Percentiles rank a stretch among this genome's conserved stretches.
Conservation (phyloP, 2,113 vertebrate genomes). For the Tonatia bakeri region DNA sequence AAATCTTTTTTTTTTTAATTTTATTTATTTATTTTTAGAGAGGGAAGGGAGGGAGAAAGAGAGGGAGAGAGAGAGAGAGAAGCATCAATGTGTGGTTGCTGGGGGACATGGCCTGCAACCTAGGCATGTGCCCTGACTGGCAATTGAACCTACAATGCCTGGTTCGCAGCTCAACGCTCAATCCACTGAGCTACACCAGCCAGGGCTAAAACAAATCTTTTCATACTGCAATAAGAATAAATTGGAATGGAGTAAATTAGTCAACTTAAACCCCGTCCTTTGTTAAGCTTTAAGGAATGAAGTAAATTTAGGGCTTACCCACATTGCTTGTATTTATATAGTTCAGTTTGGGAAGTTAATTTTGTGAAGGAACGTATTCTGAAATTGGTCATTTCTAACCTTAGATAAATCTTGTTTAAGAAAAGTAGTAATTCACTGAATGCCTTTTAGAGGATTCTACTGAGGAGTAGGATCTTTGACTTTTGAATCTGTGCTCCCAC, state of each 20-base stretch:
- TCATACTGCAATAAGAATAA: background rate
- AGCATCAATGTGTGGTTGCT: too few relatives aligned
- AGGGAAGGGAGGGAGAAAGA: too few relatives aligned
- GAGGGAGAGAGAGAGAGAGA: too few relatives aligned
- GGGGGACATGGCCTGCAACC: too few relatives aligned
- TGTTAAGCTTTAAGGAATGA: background rate
- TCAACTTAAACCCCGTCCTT: background rate
- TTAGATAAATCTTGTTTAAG: background rate
- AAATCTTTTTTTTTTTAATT: too few relatives aligned
- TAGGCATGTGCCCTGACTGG: too few relatives aligned
- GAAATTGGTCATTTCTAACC: background rate
- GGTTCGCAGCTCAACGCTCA: too few relatives aligned
- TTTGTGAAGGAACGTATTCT: background rate
- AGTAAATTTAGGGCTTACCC: background rate
- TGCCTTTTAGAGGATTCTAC: background rate
- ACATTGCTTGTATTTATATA: background rate
- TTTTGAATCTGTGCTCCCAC: background rate
- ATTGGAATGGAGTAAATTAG: background rate
- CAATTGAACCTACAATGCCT: too few relatives aligned
- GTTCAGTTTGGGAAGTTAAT: background rate
- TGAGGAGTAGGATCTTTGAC: background rate
- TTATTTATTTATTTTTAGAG: too few relatives aligned
- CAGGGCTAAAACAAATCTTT: too few relatives aligned
- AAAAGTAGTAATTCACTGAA: background rate
- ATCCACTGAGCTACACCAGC: too few relatives aligned